These are phyloP conservation scores for Armadillidium nasatum DNA, from an alignment of 1,140 invertebrate species.

Conservation along the genomic window DNA sequence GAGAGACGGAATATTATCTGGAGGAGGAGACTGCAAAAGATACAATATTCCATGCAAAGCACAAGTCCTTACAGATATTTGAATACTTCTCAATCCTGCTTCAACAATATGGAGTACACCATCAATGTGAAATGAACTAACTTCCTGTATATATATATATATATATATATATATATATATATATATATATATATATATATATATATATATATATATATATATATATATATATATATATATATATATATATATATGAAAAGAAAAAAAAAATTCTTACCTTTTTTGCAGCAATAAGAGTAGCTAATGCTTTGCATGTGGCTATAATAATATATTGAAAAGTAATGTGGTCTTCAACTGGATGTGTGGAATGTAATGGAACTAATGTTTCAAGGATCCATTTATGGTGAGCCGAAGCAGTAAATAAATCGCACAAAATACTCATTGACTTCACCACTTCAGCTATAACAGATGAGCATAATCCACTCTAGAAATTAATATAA, in stretches of 20 bases:
- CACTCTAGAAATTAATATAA: conserved; percentile 41
- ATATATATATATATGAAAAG: too few species aligned
- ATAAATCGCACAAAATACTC: conserved; percentile 65
- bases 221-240: too few species aligned
- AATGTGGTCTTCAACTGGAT: conserved; percentile 66
- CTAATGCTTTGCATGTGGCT: conserved; percentile 64
- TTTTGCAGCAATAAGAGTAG: conserved; percentile 57
- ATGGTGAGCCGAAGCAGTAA: conserved; percentile 64
- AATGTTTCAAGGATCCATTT: conserved; percentile 67
- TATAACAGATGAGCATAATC: conserved; percentile 56
- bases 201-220: too few species aligned
- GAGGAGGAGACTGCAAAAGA: conserved; percentile 59
- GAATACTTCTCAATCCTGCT: conserved; percentile 59
- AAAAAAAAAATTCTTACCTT: conserved; percentile 47
- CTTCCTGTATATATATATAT: conserved; percentile 24
- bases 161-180: not conserved
- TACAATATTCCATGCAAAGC: conserved; percentile 71
- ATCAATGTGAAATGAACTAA: conserved; percentile 49
- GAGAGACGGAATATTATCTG: conserved; percentile 43
- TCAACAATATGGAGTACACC: conserved; percentile 62
- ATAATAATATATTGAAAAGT: conserved; percentile 63
- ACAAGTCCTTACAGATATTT: conserved; percentile 62
- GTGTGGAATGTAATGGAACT: conserved; percentile 59
- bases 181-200: too few species aligned
- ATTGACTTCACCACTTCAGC: conserved; percentile 65